Base-by-base conservation (phyloP, 2,888 invertebrate species). In the Drosophila koepferae region DNA sequence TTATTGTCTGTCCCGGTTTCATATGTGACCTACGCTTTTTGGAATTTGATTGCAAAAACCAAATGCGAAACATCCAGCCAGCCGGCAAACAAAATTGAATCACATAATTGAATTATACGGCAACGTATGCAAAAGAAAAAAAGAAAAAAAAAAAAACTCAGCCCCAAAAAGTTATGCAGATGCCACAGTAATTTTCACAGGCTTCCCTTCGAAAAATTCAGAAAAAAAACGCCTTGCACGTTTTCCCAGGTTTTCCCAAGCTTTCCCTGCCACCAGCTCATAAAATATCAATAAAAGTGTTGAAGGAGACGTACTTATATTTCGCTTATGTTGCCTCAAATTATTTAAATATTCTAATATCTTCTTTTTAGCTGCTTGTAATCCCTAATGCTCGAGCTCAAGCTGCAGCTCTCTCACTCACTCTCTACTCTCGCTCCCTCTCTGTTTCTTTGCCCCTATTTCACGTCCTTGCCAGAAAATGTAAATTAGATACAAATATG, bases 61-160 rank as follows among this genome's bases (percentile, higher is more conserved):
- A 68, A 60, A 46, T 43, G 56, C 18, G 31, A 43, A 56, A 31
- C 56, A 43, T 14, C 55, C 63, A 73, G 41, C 66, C 43, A 63
- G 20, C 54, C 51, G 14, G 10, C 46, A 54, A 28, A 40, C 40
- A 63, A 76, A 82, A 85, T 85, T 71, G 69, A 72, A 81, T 85
- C 65, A 74, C 71, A 78, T 87, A 84, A 84, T 87, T 87, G 75
- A 84, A 82, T 84, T 84, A 77, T 66, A 78, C 60, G 68, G 58
- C 65, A 75, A 61, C 69, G 75, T 66, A 78, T 80, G 82, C 82
- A 78, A 84, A 86, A 12, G 36, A 10, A 10, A 9, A 9, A 20
- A 18, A 18, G 3, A n/a, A n/a, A 12, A 46, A 23, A 5, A 73
- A 84, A 86, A 74, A 28, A 48, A 28, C 0, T 73, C 77, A 73